Conservation (phyloP, 1,140 invertebrate species). For the Drosophila punjabiensis region DNA sequence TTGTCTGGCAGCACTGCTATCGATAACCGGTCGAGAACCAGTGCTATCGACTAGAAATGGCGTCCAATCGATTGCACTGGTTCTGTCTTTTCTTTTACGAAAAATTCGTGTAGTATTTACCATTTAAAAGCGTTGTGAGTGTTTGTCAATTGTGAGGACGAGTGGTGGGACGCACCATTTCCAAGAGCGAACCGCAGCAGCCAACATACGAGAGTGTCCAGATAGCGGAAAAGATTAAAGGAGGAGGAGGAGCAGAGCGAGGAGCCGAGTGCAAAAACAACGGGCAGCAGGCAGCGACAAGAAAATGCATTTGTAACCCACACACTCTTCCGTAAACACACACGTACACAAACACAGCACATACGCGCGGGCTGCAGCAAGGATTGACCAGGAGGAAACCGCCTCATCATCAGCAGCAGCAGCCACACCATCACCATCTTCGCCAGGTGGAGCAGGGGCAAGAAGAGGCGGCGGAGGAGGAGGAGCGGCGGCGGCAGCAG, state of each 20-base stretch:
- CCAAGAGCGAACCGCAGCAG: slow-evolving; percentile 24
- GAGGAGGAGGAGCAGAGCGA: slow-evolving; percentile 31
- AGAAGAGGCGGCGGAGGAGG: slow-evolving; percentile 27
- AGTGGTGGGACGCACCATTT: slow-evolving; percentile 24
- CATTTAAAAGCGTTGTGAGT: slow-evolving; percentile 53
- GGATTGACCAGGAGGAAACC: slow-evolving; percentile 52
- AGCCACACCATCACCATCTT: slow-evolving; percentile 19
- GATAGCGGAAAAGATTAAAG: slow-evolving; percentile 12
- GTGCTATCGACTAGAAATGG: slow-evolving; percentile 72
- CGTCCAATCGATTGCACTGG: slow-evolving; percentile 53
- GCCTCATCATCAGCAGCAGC: slow-evolving; percentile 35
- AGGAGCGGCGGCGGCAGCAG: slow-evolving; percentile 22
- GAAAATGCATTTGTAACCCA: slow-evolving; percentile 78
- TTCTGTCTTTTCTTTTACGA: slow-evolving; percentile 48
- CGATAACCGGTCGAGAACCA: slow-evolving; percentile 11
- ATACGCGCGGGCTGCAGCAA: slow-evolving; percentile 40
- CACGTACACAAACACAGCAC: slow-evolving; percentile 23
- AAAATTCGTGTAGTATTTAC: slow-evolving; percentile 58
- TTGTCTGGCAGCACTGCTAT: background rate
- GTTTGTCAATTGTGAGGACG: slow-evolving; percentile 47
- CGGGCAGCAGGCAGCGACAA: slow-evolving; percentile 66
- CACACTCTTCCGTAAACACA: slow-evolving; percentile 30
- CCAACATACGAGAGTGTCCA: slow-evolving; percentile 48
- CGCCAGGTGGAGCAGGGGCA: slow-evolving; percentile 49
- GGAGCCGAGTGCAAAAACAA: slow-evolving; percentile 79